phyloP scores from a whole-genome alignment of 2,113 vertebrate genomes.

The Abramis brama region DNA sequence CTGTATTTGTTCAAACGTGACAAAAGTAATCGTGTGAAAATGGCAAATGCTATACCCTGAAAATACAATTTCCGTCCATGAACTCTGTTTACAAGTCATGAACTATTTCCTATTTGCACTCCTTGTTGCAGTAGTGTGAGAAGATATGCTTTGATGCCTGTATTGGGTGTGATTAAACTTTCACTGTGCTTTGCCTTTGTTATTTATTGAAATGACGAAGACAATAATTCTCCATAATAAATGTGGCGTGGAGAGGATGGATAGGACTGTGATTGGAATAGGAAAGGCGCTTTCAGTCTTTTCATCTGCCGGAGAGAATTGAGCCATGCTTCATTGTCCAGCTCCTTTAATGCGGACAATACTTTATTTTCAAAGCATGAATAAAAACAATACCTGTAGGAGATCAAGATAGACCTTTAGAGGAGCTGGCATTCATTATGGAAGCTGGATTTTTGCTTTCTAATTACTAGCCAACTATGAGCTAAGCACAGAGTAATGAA shows the following conservation, averaged over 20 bases:
- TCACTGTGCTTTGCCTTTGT: slow-evolving; percentile 49
- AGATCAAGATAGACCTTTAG: neutral
- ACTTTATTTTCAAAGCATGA: slow-evolving; percentile 7
- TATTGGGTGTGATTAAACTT: slow-evolving; percentile 52
- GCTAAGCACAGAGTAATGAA: neutral
- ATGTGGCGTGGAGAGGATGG: slow-evolving; percentile 44
- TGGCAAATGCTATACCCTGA: neutral
- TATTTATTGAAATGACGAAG: slow-evolving; percentile 57
- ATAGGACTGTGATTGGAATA: slow-evolving; percentile 35
- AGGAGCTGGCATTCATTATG: neutral
- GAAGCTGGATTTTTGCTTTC: neutral
- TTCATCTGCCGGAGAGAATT: slow-evolving; percentile 34
- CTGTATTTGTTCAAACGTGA: neutral
- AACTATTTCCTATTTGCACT: slow-evolving; percentile 41
- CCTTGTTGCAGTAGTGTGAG: slow-evolving; percentile 23
- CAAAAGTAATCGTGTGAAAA: neutral
- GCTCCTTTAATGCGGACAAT: slow-evolving; percentile 23
- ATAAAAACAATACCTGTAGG: slow-evolving; percentile 7
- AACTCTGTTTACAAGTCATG: slow-evolving; percentile 39
- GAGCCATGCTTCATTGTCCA: slow-evolving; percentile 44
- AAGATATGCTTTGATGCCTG: slow-evolving; percentile 51
- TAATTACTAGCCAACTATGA: neutral
- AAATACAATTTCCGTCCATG: neutral
- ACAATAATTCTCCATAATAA: slow-evolving; percentile 54
- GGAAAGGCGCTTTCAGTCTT: slow-evolving; percentile 45